Evolutionary conservation across 1,140 invertebrate species (phyloP).

Genomic region (Meloidogyne floridensis): DNA sequence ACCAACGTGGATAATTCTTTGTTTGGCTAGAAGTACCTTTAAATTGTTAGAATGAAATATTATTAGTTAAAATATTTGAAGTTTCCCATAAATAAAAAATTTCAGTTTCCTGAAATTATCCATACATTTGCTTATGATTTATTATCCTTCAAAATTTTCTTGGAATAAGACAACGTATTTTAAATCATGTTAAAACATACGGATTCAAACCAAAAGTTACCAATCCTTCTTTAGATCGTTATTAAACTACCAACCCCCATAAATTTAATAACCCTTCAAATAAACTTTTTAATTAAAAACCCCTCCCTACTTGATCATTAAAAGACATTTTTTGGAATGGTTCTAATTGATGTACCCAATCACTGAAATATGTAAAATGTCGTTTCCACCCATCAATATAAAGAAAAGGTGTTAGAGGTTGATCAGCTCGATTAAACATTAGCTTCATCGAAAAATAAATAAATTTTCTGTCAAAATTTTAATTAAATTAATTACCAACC

Average conservation of each 20-base stretch:
- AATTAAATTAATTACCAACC: background rate
- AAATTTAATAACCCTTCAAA: background rate
- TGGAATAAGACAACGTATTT: no score
- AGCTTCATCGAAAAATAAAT: conserved; percentile 2
- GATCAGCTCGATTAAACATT: conserved; percentile 28
- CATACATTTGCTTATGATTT: no score
- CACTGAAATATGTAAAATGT: conserved; percentile 37
- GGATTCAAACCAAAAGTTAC: no score
- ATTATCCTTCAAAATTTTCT: no score
- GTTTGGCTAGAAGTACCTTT: conserved; percentile 34
- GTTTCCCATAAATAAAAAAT: no score
- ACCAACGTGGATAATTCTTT: conserved; percentile 29
- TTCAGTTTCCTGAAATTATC: no score
- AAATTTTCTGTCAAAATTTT: background rate
- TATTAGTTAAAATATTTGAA: no score
- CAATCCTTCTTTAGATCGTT: no score
- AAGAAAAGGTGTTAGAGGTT: conserved; percentile 28
- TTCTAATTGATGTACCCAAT: conserved; percentile 32
- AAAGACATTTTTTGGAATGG: conserved; percentile 28
- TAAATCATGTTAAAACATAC: no score
- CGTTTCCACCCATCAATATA: conserved; percentile 37
- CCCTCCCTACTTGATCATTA: conserved; percentile 14
- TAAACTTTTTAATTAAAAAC: conserved; percentile 20
- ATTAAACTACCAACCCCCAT: background rate
- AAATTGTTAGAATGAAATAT: no score